These are phyloP conservation scores for Caenorhabditis becei DNA, from an alignment of 2,888 invertebrate genomes.

Conservation along the genomic window DNA sequence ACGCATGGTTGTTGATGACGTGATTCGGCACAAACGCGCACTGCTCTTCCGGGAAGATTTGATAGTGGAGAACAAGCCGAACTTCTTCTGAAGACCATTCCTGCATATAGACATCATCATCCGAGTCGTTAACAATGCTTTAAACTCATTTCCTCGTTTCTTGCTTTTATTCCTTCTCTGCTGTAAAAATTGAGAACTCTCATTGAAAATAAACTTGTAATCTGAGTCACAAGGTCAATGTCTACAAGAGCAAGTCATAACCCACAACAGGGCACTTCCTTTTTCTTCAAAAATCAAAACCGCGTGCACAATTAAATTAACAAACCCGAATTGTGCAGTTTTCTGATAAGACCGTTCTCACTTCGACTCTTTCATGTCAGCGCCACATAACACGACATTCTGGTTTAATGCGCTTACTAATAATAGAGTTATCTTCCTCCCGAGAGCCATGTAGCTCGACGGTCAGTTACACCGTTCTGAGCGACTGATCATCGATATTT, in stretches of 20 bases:
- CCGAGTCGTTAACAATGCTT: slow-evolving; percentile 44
- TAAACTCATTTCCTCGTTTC: slow-evolving; percentile 26
- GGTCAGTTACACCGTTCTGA: slow-evolving; percentile 41
- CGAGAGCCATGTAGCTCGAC: slow-evolving; percentile 18
- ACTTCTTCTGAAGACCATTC: slow-evolving; percentile 15
- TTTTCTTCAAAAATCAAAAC: slow-evolving; percentile 1
- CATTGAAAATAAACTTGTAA: neutral
- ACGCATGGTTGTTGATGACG: slow-evolving; percentile 57
- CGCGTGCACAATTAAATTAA: slow-evolving; percentile 29
- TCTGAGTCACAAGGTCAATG: neutral
- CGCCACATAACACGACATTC: slow-evolving; percentile 42
- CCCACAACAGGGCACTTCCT: no score
- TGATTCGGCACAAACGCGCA: slow-evolving; percentile 55
- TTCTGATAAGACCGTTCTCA: slow-evolving; percentile 52
- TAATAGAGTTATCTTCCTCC: slow-evolving; percentile 36
- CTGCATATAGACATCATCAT: slow-evolving; percentile 21
- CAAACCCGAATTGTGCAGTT: slow-evolving; percentile 6
- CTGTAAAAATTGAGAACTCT: neutral
- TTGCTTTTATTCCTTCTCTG: neutral
- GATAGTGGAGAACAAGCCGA: slow-evolving; percentile 37
- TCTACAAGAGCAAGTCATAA: no score
- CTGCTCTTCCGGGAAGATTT: slow-evolving; percentile 49
- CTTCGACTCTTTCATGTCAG: slow-evolving; percentile 47
- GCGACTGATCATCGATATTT: slow-evolving; percentile 19
- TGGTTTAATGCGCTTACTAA: slow-evolving; percentile 61